Conservation (phyloP, 92 coral and sea anemone genomes). For the Porites divaricata region DNA sequence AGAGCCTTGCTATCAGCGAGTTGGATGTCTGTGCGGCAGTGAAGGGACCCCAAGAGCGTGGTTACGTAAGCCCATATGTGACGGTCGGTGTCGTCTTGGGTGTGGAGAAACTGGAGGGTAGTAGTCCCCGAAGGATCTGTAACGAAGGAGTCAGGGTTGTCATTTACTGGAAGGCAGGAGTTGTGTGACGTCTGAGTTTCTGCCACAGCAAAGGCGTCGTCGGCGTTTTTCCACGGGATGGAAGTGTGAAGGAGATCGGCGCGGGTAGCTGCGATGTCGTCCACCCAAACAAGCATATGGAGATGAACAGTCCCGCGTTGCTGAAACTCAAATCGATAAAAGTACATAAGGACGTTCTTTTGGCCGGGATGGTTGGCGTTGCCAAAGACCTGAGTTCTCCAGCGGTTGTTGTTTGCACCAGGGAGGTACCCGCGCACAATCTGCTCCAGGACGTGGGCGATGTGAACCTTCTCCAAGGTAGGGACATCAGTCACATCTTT, state of each 20-base stretch:
- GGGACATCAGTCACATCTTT: constrained; percentile 47
- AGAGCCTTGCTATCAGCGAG: constrained; percentile 19
- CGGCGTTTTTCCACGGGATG: constrained; percentile 27
- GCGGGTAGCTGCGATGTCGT: background rate
- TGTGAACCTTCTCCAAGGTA: constrained; percentile 32
- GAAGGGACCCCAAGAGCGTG: constrained; percentile 4
- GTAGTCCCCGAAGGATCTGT: background rate
- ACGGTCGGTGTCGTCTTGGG: constrained; percentile 18
- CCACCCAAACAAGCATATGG: constrained; percentile 38
- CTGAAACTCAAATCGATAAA: constrained; percentile 37
- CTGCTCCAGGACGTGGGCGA: constrained; percentile 62
- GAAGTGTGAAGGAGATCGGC: background rate
- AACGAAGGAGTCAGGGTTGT: no score
- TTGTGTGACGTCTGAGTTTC: background rate
- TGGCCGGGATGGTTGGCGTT: background rate
- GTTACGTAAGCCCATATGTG: constrained; percentile 31
- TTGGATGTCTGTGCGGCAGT: constrained; percentile 51
- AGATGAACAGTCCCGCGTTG: constrained; percentile 31
- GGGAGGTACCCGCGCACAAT: constrained; percentile 46
- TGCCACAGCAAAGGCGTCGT: background rate
- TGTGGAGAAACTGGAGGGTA: background rate
- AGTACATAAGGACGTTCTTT: background rate
- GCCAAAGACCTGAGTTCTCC: constrained; percentile 45
- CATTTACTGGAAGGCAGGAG: background rate
- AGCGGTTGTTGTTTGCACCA: constrained; percentile 47